Base-by-base conservation (phyloP, 2,797 vertebrate genomes). In the Girardinus metallicus region DNA sequence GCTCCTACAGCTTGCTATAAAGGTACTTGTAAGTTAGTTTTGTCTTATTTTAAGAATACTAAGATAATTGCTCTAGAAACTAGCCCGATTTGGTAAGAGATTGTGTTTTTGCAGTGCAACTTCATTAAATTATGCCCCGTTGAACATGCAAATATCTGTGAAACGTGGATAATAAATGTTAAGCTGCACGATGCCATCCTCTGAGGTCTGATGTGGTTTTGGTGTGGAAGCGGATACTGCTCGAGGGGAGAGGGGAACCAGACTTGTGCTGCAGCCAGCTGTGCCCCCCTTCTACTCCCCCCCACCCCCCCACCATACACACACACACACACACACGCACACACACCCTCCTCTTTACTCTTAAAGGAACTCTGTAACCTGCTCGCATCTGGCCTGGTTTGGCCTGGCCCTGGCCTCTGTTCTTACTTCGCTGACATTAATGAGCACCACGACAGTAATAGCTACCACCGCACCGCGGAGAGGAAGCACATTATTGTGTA, bases 171-270 rank as follows among this genome's bases (percentile, higher is more conserved):
- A 76, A 74, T 79, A 84, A 86, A 86, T 79, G 84, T 46, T 46
- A 84, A 44, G 78, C 85, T 75, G 75, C 51, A 74, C 57, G 79
- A 68, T 80, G 64, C 34, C 0, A 53, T 84, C 68, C 73, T 88
- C 86, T 87, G 81, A 87, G 78, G 79, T 89, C 78, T 91, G 90
- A 91, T 92, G 91, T 85, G 91, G 93, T 88, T 92, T 92, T 86
- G 84, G 92, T 85, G 80, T 91, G 88, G 90, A 92, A 93, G 87
- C 85, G 82, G 85, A 85, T 91, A 86, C 87, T 84, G 83, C 78
- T 75, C 73, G 23, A 73, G 57, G 73, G 57, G 57, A 80, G 86
- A 79, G 71, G 66, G 76, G 88, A 88, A 83, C 44, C 87, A 83
- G 88, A 85, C 79, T 88, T 87, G 83, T 80, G 81, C 76, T 82